Evolutionary conservation across 2,113 vertebrate species (phyloP).

Genomic region (Geococcyx californianus): DNA sequence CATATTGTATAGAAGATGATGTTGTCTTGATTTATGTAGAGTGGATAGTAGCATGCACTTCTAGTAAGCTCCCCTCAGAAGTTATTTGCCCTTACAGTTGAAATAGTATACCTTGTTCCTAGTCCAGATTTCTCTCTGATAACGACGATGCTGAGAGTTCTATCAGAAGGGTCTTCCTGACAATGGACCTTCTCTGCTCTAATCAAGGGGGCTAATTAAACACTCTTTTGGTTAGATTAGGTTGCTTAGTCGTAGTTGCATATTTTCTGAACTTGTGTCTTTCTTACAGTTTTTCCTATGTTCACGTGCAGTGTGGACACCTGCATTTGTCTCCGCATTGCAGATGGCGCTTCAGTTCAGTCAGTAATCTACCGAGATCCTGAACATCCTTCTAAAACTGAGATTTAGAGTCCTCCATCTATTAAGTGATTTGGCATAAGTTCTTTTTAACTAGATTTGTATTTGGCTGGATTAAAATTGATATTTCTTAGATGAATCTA

Average conservation of each 20-base stretch:
- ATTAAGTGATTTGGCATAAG: background rate
- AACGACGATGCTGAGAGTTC: background rate
- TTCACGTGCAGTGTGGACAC: background rate
- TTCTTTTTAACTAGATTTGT: background rate
- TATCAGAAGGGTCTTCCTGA: background rate
- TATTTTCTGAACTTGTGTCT: constrained; percentile 4
- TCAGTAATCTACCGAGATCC: background rate
- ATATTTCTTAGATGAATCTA: background rate
- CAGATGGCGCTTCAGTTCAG: background rate
- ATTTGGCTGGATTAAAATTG: background rate
- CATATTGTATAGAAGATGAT: background rate
- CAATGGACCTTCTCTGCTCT: background rate
- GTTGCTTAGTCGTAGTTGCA: background rate
- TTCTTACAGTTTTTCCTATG: background rate
- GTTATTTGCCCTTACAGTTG: background rate
- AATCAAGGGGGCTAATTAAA: background rate
- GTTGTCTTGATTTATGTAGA: background rate
- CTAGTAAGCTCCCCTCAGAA: background rate
- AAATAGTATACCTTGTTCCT: background rate
- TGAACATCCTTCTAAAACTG: background rate
- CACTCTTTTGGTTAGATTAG: background rate
- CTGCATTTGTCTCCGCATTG: background rate
- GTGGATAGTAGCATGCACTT: background rate
- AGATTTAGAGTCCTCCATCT: background rate
- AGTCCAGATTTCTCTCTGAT: background rate